These are phyloP conservation scores for Callyntrura sp. DNA, from an alignment of 2,888 invertebrate genomes.

Conservation along the genomic window DNA sequence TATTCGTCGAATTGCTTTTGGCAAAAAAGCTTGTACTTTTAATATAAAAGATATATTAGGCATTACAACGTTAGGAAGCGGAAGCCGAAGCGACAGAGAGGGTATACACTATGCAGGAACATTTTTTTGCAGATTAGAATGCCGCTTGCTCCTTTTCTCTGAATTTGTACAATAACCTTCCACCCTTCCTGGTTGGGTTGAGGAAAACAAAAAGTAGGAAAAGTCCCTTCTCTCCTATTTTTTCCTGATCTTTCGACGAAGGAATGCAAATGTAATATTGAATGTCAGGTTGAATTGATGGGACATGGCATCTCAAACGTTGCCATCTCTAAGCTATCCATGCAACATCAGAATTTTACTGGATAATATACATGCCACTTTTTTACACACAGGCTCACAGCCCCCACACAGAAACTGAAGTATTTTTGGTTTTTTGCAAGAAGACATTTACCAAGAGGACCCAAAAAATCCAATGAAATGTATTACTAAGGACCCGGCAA, in stretches of 20 bases:
- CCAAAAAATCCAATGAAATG: constrained; percentile 56
- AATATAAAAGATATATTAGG: not conserved
- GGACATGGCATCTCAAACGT: constrained; percentile 73
- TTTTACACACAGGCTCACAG: not conserved
- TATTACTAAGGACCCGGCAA: not conserved
- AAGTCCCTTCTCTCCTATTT: constrained; percentile 37
- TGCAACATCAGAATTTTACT: constrained; percentile 65
- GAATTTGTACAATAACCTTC: constrained; percentile 39
- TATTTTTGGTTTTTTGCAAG: constrained; percentile 50
- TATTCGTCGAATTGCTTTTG: constrained; percentile 35
- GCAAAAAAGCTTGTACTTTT: constrained; percentile 44
- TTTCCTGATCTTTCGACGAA: constrained; percentile 45
- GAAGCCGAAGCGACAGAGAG: constrained; percentile 6
- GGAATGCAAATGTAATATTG: constrained; percentile 80
- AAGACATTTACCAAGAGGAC: constrained; percentile 28
- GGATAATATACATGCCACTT: not conserved
- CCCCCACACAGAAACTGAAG: not conserved
- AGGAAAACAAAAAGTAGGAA: not conserved
- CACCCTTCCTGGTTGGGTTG: not conserved
- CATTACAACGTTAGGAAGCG: not conserved
- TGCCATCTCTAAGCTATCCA: constrained; percentile 7
- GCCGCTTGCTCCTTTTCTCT: constrained; percentile 20
- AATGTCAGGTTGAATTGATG: constrained; percentile 83
- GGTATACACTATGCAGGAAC: not conserved
- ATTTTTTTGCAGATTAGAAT: constrained; percentile 46